Base-by-base conservation (phyloP, 1,140 invertebrate species). In the Bacillus rossius region DNA sequence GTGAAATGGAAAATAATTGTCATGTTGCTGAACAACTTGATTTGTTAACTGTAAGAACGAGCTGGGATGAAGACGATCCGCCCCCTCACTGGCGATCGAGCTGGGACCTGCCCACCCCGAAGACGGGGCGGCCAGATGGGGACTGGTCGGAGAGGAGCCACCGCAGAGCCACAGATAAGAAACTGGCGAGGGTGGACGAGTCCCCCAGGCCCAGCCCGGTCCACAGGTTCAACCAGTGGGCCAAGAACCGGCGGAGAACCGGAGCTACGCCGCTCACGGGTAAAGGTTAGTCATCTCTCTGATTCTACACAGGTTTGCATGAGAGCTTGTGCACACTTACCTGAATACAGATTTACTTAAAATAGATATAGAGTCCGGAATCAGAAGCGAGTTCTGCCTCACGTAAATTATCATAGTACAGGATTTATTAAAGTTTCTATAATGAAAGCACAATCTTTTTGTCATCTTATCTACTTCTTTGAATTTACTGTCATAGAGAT, bases 91-190 rank as follows among this genome's bases (percentile, higher is more conserved):
- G 82, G 64, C 80, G 78, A 64, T 94, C 92, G 4, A 84, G 84
- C 43, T 98, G 95, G 94, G 96, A 98, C 75, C 84, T 92, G 68
- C 93, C 94, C 0, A 96, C 94, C 1, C 70, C 81, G 2, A 75
- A 79, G 51, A 77, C 75, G 38, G 69, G 65, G 20, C 74, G 69
- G 55, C 74, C 74, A 47, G 66, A 69, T 23, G 68, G 63, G 41
- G 71, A 75, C 34, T 71, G 74, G 60, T 77, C 77, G 1, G 79
- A 80, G 48, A 68, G 77, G 61, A 75, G 66, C 41, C 54, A 59
- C 29, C 62, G 62, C 58, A 45, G 62, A 59, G 59, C 45, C 20
- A 59, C 69, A 20, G 63, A 63, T 54, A 60, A 69, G 34, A 43
- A 38, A 26, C 42, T 47, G 7, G 55, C 54, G 25, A 76, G 77